Conservation (phyloP, 2,888 invertebrate species). For the Microchrysa polita region DNA sequence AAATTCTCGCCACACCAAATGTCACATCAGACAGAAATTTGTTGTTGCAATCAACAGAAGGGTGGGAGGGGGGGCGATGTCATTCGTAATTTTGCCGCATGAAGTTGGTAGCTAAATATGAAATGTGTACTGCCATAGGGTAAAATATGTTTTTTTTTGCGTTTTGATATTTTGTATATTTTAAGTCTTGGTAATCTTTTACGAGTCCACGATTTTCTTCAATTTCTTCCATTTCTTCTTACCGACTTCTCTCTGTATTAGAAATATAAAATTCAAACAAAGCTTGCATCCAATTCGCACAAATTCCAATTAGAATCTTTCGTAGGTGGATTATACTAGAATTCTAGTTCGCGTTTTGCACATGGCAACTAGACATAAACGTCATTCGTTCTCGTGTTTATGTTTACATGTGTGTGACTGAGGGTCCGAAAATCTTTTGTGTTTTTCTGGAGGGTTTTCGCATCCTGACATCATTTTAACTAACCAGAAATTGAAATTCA, state of each 20-base stretch:
- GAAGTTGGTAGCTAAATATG: conserved; percentile 21
- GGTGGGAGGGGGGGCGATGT: not conserved
- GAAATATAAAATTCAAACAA: too few relatives aligned
- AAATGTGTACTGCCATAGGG: not conserved
- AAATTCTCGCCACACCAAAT: conserved; percentile 18
- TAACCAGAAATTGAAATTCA: not conserved
- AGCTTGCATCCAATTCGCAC: not conserved
- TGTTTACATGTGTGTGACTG: conserved; percentile 19
- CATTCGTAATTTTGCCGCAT: not conserved
- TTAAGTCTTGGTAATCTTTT: too few relatives aligned
- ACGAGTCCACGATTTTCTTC: too few relatives aligned
- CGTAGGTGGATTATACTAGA: not conserved
- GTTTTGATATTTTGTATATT: too few relatives aligned
- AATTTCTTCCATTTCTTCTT: too few relatives aligned
- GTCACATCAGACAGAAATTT: conserved; percentile 11
- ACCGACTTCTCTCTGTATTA: too few relatives aligned
- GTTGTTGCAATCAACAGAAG: not conserved
- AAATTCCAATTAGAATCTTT: not conserved
- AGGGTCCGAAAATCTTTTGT: not conserved
- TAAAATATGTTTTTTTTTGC: too few relatives aligned
- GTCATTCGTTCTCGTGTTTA: conserved; percentile 23
- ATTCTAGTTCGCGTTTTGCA: not conserved
- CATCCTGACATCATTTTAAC: not conserved
- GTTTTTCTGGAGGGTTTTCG: not conserved
- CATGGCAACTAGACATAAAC: conserved; percentile 4